phyloP scores from a whole-genome alignment of 2,888 invertebrate species.

The Lithosia quadra region DNA sequence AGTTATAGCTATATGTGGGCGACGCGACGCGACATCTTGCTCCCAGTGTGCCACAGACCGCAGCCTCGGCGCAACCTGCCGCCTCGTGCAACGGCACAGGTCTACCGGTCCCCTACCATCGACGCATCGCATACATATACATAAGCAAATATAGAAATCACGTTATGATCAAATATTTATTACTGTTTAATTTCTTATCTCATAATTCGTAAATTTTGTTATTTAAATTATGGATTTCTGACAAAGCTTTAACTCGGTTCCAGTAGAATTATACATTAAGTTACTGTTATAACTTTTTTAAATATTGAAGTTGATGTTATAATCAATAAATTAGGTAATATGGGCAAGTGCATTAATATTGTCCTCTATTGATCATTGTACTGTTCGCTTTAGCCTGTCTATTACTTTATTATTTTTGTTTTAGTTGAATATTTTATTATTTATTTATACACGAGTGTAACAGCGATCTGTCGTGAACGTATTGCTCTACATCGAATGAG shows the following conservation, averaged over 20 bases:
- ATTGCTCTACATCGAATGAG: slow-evolving; percentile 74
- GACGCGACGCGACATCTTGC: slow-evolving; percentile 44
- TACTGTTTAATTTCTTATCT: slow-evolving; percentile 84
- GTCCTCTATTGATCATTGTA: slow-evolving; percentile 83
- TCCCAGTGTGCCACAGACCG: slow-evolving; percentile 32
- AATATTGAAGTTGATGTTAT: slow-evolving; percentile 86
- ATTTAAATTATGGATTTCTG: slow-evolving; percentile 86
- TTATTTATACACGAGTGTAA: slow-evolving; percentile 80
- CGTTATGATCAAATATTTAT: slow-evolving; percentile 87
- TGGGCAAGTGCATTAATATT: slow-evolving; percentile 87
- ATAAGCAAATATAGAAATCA: slow-evolving; percentile 73
- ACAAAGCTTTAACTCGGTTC: slow-evolving; percentile 87
- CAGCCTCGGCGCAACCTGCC: slow-evolving; percentile 15
- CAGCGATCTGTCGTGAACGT: slow-evolving; percentile 70
- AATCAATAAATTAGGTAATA: slow-evolving; percentile 86
- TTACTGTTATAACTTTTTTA: slow-evolving; percentile 85
- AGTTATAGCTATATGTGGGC: slow-evolving; percentile 72
- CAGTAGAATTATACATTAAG: slow-evolving; percentile 86
- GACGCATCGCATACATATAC: slow-evolving; percentile 69
- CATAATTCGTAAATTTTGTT: slow-evolving; percentile 85
- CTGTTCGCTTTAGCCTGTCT: slow-evolving; percentile 84
- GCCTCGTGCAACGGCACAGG: slow-evolving; percentile 16
- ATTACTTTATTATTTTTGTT: slow-evolving; percentile 83
- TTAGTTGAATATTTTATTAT: slow-evolving; percentile 87
- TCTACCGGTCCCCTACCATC: slow-evolving; percentile 53